Evolutionary conservation across 1,140 invertebrate genomes (phyloP), one percentile per base, ranked within the genome.

Genomic region (Brachionus asplanchnoidis): DNA sequence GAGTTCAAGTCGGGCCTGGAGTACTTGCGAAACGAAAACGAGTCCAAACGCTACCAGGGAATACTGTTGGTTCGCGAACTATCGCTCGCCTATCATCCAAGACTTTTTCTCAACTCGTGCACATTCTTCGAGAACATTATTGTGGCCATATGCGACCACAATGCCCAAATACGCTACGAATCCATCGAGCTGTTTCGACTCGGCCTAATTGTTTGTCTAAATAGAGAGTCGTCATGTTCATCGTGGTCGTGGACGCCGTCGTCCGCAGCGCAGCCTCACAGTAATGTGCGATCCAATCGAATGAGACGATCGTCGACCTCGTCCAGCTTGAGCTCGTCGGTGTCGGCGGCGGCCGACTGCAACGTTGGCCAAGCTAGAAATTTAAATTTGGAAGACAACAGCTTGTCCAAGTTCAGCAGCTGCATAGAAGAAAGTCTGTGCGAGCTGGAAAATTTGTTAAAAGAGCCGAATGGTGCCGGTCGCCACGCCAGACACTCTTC

Each of bases 1-100:
- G 79, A 82, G 20, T 82, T 82, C n/a, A 60, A 68, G 42, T 82
- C 79, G 20, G 79, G 79, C 7, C 11, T 82, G 12, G 79, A 82
- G 26, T 65, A 0, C 26, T 46, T 82, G 20, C 12, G 79, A 17
- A 82, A 65, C 5, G 53, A 82, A 66, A 50, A 6, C n/a, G 73
- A 77, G 17, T 46, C 42, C 7, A 82, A 82, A 65, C 2, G 65
- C 12, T 82, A 82, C 14, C 79, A 82, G 20, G 79, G 36, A n/a
- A 82, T 82, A 65, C 26, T 82, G 12, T 46, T 82, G 6, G 53
- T 82, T 1, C 28, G 79, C 4, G 79, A 82, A 44, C 40, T 82
- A 0, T 82, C 79, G 12, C 44, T 82, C 12, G 79, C 79, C 23
- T 65, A 82, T 28, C 79, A 42, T 9, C 79, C 79, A 3, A 12